Conservation (phyloP, 2,888 invertebrate species). For the Drosophila anceps region DNA sequence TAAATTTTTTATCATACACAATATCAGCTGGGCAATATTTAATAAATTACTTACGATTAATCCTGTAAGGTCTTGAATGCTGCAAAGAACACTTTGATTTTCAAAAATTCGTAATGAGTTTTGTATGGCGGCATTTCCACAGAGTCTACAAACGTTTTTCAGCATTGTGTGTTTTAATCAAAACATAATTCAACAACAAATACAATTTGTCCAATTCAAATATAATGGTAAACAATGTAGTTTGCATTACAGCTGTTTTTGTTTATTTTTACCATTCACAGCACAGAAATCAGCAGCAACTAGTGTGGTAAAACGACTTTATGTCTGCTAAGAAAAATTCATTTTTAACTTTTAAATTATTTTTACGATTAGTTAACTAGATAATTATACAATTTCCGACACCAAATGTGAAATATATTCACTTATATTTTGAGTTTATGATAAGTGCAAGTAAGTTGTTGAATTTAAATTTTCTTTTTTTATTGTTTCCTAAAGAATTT, state of each 20-base stretch:
- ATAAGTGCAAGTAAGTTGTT: neutral
- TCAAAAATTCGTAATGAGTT: conserved; percentile 46
- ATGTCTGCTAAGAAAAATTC: neutral
- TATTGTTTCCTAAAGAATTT: too few species aligned
- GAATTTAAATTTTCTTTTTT: neutral
- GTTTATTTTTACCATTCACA: conserved; percentile 31
- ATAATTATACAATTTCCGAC: too few species aligned
- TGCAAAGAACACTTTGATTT: conserved; percentile 41
- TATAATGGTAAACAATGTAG: conserved; percentile 16
- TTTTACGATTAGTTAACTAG: neutral
- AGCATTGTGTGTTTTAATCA: conserved; percentile 30
- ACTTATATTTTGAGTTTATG: neutral
- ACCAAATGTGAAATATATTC: neutral
- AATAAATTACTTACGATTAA: conserved; percentile 30
- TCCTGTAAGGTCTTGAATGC: conserved; percentile 51
- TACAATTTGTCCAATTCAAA: neutral
- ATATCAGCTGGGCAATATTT: neutral
- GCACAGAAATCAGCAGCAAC: too few species aligned
- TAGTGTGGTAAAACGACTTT: conserved; percentile 36
- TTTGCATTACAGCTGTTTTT: conserved; percentile 31
- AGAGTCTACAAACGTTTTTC: conserved; percentile 44
- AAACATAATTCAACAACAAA: conserved; percentile 7
- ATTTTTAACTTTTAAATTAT: neutral
- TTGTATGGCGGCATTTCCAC: conserved; percentile 28
- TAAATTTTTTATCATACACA: neutral